phyloP scores from a whole-genome alignment of 1,140 invertebrate genomes.

The Metopolophium dirhodum region DNA sequence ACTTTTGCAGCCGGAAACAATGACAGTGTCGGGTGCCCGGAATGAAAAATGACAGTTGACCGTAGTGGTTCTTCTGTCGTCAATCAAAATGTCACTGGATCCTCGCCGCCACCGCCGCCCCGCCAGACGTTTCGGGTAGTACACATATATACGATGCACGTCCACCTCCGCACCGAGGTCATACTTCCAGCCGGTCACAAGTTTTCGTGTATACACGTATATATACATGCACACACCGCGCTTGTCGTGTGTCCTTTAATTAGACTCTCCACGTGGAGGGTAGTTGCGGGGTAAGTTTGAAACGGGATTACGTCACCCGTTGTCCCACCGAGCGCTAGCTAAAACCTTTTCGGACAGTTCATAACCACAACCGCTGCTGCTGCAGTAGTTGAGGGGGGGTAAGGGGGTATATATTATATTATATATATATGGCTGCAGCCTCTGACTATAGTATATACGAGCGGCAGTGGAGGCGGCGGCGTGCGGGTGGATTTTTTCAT shows the following conservation, averaged over 20 bases:
- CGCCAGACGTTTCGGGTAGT: background rate
- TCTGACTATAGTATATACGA: background rate
- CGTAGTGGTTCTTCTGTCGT: constrained; percentile 53
- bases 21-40: constrained; percentile 28
- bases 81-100: constrained; percentile 51
- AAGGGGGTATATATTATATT: background rate
- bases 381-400: background rate
- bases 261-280: constrained; percentile 21
- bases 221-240: background rate
- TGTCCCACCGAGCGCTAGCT: background rate
- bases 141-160: background rate
- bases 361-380: background rate
- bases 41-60: constrained; percentile 57
- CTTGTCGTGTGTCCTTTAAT: constrained; percentile 44
- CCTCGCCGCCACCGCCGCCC: background rate
- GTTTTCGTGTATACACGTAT: background rate
- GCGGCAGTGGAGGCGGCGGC: no score
- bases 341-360: constrained; percentile 50
- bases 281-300: background rate
- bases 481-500: constrained; percentile 29
- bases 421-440: background rate
- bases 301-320: constrained; percentile 30
- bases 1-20: constrained; percentile 32
- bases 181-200: background rate
- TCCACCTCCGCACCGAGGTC: background rate